These are phyloP conservation scores for Centroberyx gerrardi DNA, from an alignment of 2,797 vertebrate species.

Conservation along the genomic window DNA sequence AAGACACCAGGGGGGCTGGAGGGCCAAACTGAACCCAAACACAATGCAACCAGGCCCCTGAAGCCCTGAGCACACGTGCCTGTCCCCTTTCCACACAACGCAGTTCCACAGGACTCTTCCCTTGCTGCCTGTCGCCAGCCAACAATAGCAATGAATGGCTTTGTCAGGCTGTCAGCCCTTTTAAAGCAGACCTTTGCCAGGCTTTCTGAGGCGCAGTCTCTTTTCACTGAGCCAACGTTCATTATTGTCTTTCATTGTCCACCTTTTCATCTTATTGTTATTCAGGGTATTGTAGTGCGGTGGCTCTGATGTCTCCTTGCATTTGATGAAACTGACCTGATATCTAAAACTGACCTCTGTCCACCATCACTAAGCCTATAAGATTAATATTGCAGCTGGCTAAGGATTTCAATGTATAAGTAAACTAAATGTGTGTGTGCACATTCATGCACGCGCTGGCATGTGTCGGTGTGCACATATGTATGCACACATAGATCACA, in stretches of 20 bases:
- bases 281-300: slow-evolving; percentile 34
- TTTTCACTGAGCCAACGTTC: slow-evolving; percentile 59
- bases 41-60: slow-evolving; percentile 60
- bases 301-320: slow-evolving; percentile 60
- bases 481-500: slow-evolving; percentile 3
- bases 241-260: slow-evolving; percentile 69
- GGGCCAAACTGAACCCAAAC: slow-evolving; percentile 53
- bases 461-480: slow-evolving; percentile 5
- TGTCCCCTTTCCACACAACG: slow-evolving; percentile 57
- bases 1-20: slow-evolving; percentile 16
- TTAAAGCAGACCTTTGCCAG: slow-evolving; percentile 71
- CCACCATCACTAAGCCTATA: slow-evolving; percentile 38
- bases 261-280: slow-evolving; percentile 71
- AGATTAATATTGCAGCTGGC: slow-evolving; percentile 30
- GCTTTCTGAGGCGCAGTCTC: slow-evolving; percentile 58
- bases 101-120: slow-evolving; percentile 52
- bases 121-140: slow-evolving; percentile 52
- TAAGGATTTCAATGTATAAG: neutral
- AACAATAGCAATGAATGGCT: slow-evolving; percentile 70
- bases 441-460: neutral
- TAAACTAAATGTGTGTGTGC: slow-evolving; percentile 40
- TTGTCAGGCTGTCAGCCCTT: slow-evolving; percentile 70
- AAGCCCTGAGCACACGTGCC: slow-evolving; percentile 49
- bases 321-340: slow-evolving; percentile 74
- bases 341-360: slow-evolving; percentile 68